Conservation (phyloP, 2,797 vertebrate genomes). For the Dicrostonyx torquatus region DNA sequence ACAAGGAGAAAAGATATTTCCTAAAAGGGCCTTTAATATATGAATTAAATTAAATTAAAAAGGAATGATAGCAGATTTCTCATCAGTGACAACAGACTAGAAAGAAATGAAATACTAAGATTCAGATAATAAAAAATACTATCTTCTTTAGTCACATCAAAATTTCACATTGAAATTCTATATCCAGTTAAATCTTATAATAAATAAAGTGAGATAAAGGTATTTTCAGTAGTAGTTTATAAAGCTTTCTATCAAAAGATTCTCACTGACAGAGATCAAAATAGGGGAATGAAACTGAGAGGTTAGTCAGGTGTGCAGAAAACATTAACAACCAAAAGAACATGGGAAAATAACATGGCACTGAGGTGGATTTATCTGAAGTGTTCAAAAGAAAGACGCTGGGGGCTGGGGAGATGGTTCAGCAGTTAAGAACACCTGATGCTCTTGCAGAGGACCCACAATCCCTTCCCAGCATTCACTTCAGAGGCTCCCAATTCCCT, state of each 20-base stretch:
- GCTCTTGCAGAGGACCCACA: neutral
- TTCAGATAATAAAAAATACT: neutral
- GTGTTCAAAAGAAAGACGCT: neutral
- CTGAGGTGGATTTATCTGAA: neutral
- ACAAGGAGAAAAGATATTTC: neutral
- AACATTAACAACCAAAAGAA: neutral
- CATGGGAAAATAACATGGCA: neutral
- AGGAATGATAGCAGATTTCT: neutral
- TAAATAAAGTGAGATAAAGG: neutral
- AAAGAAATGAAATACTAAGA: neutral
- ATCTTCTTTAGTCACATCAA: neutral
- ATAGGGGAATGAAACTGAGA: neutral
- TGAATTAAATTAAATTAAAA: no score
- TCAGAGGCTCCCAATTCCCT: neutral
- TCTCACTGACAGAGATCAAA: neutral
- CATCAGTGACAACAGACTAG: neutral
- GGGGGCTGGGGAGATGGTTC: neutral
- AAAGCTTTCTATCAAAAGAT: neutral
- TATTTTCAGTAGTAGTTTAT: neutral
- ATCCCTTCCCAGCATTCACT: neutral
- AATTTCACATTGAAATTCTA: conserved; percentile 10
- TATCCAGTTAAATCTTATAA: neutral
- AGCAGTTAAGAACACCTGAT: neutral
- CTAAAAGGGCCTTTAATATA: neutral
- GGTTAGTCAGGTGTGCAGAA: neutral